Evolutionary conservation across 1,140 invertebrate species (phyloP), one percentile per base, ranked within the genome.

Genomic region (Macrobrachium nipponense): DNA sequence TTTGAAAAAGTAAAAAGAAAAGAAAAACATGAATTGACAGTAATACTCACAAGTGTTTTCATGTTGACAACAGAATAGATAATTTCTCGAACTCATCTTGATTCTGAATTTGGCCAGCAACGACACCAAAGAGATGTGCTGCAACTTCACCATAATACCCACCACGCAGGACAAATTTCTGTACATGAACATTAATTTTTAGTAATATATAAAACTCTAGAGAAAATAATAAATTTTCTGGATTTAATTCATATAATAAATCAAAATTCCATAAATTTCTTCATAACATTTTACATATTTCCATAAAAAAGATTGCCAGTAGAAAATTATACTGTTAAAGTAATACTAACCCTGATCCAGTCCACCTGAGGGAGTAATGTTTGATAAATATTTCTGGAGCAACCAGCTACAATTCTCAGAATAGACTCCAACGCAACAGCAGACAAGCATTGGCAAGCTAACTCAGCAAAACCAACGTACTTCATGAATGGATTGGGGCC

Each of bases 351-450:
- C 90, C 91, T 92, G 51, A 92, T 90, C 93, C 95, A 96, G 43
- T 93, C 91, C 18, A 95, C 89, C 68, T 92, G 36, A 93, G 91
- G 2, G 92, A 90, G 89, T 93, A 91, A 84, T 93, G 91, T 17
- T 92, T 89, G 10, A 94, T 91, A 89, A 95, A 92, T 70, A 93
- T 91, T 64, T 93, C 91, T 3, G 94, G 93, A 68, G 94, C 92
- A 88, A 94, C n/a, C 94, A 11, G 95, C 95, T 43, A 96, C 92
- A 18, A 95, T 91, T 91, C 96, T 95, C 72, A 96, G 90, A 88
- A 96, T 92, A 88, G 94, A 95, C 87, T 94, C 94, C 84, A 96
- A 90, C 0, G 95, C 92, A 90, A 89, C 76, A 17, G 86, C 86
- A 75, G 89, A 87, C 89, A 91, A 90, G 89, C 82, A 90, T 89